A percentile compares a stretch with the other conserved stretches of the same genome.
phyloP scores from a whole-genome alignment of 2,113 vertebrate genomes.

The Etia nguti region DNA sequence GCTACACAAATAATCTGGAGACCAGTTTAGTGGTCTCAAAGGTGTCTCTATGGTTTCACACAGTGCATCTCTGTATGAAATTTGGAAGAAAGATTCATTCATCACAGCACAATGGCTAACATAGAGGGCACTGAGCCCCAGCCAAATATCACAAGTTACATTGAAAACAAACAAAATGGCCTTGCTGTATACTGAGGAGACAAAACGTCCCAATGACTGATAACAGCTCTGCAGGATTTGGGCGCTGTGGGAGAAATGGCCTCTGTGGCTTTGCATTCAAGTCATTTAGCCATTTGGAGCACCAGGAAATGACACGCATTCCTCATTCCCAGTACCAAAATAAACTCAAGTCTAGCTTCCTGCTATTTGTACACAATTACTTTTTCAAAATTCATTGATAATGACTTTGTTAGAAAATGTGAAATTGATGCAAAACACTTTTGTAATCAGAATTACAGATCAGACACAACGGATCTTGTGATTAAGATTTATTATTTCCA shows the following conservation, averaged over 20 bases:
- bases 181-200: conserved; percentile 23
- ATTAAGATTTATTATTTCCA: neutral
- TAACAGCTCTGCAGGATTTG: conserved; percentile 22
- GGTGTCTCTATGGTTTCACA: conserved; percentile 39
- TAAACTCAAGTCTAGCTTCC: conserved; percentile 3
- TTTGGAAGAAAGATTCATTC: conserved; percentile 51
- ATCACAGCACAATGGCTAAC: conserved; percentile 45
- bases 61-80: conserved; percentile 41
- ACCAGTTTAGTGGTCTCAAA: conserved; percentile 18
- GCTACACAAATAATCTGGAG: neutral
- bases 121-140: conserved; percentile 35
- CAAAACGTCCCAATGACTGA: conserved; percentile 32
- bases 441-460: neutral
- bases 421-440: neutral
- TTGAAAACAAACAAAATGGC: conserved; percentile 42
- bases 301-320: conserved; percentile 71
- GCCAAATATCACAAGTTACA: conserved; percentile 49
- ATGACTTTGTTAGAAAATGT: neutral
- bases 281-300: conserved; percentile 35
- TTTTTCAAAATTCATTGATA: neutral
- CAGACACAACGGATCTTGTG: neutral
- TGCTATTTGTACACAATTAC: neutral
- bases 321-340: conserved; percentile 64
- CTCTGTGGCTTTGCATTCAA: conserved; percentile 39
- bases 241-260: conserved; percentile 19